Evolutionary conservation across 2,888 invertebrate species (phyloP).

Genomic region (Phrixothrix hirtus): DNA sequence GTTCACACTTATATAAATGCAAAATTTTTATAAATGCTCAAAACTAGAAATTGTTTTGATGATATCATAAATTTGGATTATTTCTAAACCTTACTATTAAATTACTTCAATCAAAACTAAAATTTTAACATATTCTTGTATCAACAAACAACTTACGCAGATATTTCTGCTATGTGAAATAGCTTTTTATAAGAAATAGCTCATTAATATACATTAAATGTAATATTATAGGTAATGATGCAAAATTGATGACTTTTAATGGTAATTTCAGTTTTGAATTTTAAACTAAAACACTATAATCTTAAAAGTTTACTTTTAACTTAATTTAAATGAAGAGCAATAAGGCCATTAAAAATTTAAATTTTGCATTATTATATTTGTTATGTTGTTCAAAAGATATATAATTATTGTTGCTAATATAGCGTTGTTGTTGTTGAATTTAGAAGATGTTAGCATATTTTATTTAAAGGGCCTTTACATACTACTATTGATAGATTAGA

Average conservation of each 20-base stretch:
- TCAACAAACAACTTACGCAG: constrained; percentile 12
- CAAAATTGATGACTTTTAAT: constrained; percentile 14
- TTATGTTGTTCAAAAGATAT: constrained; percentile 51
- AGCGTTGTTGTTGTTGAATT: constrained; percentile 56
- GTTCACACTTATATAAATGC: not conserved
- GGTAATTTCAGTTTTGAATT: not conserved
- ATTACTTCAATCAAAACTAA: too few species aligned
- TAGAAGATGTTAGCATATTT: constrained; percentile 35
- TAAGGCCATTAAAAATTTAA: not conserved
- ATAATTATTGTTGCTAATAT: constrained; percentile 56
- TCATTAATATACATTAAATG: constrained; percentile 27
- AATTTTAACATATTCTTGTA: constrained; percentile 17
- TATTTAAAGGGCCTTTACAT: constrained; percentile 32
- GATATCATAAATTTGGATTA: too few species aligned
- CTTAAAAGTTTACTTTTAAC: not conserved
- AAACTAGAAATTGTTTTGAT: too few species aligned
- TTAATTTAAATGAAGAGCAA: constrained; percentile 8
- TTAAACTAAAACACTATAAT: not conserved
- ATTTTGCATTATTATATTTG: constrained; percentile 55
- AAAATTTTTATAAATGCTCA: too few species aligned
- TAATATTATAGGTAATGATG: constrained; percentile 26
- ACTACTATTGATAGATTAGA: constrained; percentile 22
- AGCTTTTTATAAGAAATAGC: constrained; percentile 29
- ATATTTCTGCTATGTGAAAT: constrained; percentile 23
- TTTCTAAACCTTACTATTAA: too few species aligned